Percentiles rank a stretch among this genome's conserved stretches.
Evolutionary conservation across 1,140 invertebrate species (phyloP).

Genomic region (Drosophila melanogaster): DNA sequence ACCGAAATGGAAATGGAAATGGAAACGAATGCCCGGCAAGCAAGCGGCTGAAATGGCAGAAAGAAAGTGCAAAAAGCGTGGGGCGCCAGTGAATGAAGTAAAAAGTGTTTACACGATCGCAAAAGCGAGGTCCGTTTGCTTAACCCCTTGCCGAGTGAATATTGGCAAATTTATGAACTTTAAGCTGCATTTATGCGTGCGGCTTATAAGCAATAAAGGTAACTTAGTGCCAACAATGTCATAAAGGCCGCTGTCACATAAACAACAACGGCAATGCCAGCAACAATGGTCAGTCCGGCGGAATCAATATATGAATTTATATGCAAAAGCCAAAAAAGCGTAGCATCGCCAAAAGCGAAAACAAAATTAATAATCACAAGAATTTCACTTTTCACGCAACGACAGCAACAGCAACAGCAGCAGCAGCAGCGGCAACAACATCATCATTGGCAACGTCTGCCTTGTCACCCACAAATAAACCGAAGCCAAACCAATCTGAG

Average conservation of each 20-base stretch:
- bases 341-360: constrained; percentile 76
- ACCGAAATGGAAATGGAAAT: constrained; percentile 4
- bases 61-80: constrained; percentile 59
- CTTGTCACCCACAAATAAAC: constrained; percentile 75
- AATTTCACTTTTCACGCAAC: constrained; percentile 81
- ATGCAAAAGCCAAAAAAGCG: constrained; percentile 68
- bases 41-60: constrained; percentile 29
- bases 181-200: constrained; percentile 80
- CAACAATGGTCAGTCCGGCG: constrained; percentile 23
- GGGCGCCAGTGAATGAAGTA: constrained; percentile 54
- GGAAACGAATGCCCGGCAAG: constrained; percentile 8
- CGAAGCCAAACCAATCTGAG: background rate
- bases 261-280: constrained; percentile 39
- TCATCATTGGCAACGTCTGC: constrained; percentile 50
- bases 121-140: constrained; percentile 29
- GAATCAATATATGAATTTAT: constrained; percentile 76
- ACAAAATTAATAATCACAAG: constrained; percentile 83
- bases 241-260: constrained; percentile 75
- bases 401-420: constrained; percentile 62
- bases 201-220: constrained; percentile 82
- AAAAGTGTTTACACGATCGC: constrained; percentile 47
- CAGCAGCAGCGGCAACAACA: constrained; percentile 49
- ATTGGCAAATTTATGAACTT: constrained; percentile 80
- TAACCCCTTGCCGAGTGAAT: constrained; percentile 52
- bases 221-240: constrained; percentile 81